Percentiles rank a stretch among this genome's conserved stretches.
Conservation (phyloP, 2,113 vertebrate species). For the Microcebus jonahi region DNA sequence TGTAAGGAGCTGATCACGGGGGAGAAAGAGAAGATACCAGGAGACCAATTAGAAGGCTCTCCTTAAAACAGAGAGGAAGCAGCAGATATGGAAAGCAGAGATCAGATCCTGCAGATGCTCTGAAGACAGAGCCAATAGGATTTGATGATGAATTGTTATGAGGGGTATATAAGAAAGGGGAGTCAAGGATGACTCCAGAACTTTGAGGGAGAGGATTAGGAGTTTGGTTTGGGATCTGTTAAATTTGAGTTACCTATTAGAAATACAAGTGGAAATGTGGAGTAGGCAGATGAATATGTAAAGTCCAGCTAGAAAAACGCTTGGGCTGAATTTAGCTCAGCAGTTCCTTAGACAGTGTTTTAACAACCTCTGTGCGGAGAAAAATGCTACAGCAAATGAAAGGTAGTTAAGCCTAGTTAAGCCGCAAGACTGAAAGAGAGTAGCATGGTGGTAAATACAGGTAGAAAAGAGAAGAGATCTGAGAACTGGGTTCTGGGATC, state of each 20-base stretch:
- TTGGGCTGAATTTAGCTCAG: no score
- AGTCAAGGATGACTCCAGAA: neutral
- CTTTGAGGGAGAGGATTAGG: no score
- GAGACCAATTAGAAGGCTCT: neutral
- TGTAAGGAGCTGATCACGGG: neutral
- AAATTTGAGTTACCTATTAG: neutral
- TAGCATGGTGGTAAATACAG: accelerated
- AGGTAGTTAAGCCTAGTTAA: no score
- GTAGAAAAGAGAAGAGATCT: neutral
- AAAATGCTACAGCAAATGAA: neutral
- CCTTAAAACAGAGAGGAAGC: neutral
- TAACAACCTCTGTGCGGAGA: no score
- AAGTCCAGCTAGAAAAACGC: neutral
- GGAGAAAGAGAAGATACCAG: neutral
- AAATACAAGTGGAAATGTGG: neutral
- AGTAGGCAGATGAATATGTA: neutral
- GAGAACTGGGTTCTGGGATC: neutral
- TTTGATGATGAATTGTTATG: accelerated
- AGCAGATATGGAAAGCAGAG: neutral
- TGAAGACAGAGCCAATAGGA: neutral
- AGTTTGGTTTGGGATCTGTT: neutral
- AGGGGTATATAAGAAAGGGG: neutral
- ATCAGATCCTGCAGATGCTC: neutral
- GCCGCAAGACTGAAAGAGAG: neutral
- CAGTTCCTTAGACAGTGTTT: no score